Percentiles rank a stretch among this genome's conserved stretches.
These are phyloP conservation scores for Cotesia chilonis DNA, from an alignment of 1,140 invertebrate genomes.

Conservation along the genomic window DNA sequence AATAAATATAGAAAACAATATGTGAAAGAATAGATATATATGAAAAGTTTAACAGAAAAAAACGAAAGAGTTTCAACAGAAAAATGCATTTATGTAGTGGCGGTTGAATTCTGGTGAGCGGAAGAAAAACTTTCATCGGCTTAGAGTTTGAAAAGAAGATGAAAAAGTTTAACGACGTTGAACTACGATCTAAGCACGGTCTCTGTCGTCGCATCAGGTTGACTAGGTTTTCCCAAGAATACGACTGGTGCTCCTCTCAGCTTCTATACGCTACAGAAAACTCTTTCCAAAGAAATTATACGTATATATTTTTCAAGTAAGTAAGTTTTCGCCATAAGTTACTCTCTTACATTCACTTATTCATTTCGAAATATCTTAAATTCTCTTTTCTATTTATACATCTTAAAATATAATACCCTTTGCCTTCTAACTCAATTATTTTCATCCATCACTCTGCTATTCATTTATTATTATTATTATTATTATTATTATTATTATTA, in stretches of 20 bases:
- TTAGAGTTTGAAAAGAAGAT: conserved; percentile 59
- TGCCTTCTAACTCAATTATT: no score
- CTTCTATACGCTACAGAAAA: conserved; percentile 7
- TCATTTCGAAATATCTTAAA: neutral
- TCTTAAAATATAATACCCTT: no score
- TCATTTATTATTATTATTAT: no score
- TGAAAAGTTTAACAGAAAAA: neutral
- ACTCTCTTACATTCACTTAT: conserved; percentile 3
- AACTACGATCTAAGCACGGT: conserved; percentile 47
- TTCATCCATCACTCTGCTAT: no score
- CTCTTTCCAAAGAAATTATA: conserved; percentile 17
- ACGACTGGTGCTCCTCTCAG: neutral
- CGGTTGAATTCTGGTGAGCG: conserved; percentile 42
- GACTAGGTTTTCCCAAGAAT: conserved; percentile 7
- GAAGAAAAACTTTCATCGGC: conserved; percentile 57
- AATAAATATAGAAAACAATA: conserved; percentile 13
- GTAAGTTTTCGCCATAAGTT: conserved; percentile 8
- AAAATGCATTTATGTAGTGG: conserved; percentile 57
- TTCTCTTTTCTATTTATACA: neutral
- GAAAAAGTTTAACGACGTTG: conserved; percentile 63
- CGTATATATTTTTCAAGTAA: conserved; percentile 17
- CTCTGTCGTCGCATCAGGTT: conserved; percentile 23
- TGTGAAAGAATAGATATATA: conserved; percentile 10
- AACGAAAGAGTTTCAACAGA: conserved; percentile 39
- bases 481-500: no score